These are phyloP conservation scores for Kobus ellipsiprymnus DNA, from an alignment of 2,113 vertebrate species.

Conservation along the genomic window DNA sequence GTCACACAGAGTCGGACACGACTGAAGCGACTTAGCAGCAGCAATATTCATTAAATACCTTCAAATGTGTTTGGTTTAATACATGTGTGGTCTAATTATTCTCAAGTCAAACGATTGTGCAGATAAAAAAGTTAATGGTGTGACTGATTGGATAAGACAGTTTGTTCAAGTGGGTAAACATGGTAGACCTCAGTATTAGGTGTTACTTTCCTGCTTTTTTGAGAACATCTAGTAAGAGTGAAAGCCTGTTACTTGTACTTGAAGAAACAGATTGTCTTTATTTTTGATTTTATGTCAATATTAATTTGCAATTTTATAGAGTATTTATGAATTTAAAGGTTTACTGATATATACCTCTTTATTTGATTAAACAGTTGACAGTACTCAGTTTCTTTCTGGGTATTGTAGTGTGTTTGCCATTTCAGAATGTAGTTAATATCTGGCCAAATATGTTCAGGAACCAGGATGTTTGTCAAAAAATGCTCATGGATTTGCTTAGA, in stretches of 20 bases:
- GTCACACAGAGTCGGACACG: too few relatives aligned
- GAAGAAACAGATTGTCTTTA: not conserved
- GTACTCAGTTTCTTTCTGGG: not conserved
- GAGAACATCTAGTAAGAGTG: not conserved
- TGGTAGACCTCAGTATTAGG: not conserved
- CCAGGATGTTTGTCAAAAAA: not conserved
- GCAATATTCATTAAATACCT: not conserved
- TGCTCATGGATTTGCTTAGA: not conserved
- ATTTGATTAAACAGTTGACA: not conserved
- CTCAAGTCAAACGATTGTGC: not conserved
- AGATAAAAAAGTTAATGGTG: not conserved
- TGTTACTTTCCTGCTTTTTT: not conserved
- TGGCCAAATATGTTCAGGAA: not conserved
- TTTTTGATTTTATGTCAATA: not conserved
- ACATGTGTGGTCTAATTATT: not conserved
- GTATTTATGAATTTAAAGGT: not conserved
- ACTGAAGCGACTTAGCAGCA: too few relatives aligned
- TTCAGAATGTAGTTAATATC: not conserved
- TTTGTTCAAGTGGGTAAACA: not conserved
- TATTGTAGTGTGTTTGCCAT: not conserved
- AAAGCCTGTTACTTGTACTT: not conserved
- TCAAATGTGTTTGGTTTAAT: not conserved
- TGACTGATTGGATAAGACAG: not conserved
- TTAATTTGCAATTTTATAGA: not conserved
- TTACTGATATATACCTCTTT: not conserved